A percentile compares a stretch with the other conserved stretches of the same genome.
Evolutionary conservation across 2,797 vertebrate species (phyloP).

Genomic region (Tokudaia tokunoshimensis): DNA sequence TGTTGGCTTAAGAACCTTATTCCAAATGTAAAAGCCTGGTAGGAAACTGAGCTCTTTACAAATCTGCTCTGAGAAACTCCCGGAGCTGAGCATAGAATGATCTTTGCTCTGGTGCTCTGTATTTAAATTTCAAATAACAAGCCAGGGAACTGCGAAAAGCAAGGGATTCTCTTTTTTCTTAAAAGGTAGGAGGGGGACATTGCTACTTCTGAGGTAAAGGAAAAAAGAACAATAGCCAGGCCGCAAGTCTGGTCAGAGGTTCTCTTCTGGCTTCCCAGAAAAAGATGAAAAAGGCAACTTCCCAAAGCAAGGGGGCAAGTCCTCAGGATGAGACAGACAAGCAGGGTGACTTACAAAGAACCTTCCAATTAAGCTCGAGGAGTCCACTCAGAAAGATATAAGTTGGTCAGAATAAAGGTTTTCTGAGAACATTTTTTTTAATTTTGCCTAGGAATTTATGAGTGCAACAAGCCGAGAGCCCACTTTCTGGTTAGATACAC

Average conservation of each 20-base stretch:
- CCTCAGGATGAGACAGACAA: background rate
- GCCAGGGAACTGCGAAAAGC: slow-evolving; percentile 64
- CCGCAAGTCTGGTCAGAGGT: slow-evolving; percentile 13
- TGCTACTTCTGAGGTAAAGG: slow-evolving; percentile 64
- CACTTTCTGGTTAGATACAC: slow-evolving; percentile 18
- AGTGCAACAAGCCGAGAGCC: background rate
- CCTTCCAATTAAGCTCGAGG: slow-evolving; percentile 14
- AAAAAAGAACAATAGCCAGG: slow-evolving; percentile 3
- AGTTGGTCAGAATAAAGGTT: slow-evolving; percentile 1
- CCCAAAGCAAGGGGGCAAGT: background rate
- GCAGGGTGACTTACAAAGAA: slow-evolving; percentile 29
- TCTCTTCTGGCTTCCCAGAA: slow-evolving; percentile 22
- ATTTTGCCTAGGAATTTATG: slow-evolving; percentile 15
- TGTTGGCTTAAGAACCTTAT: slow-evolving; percentile 53
- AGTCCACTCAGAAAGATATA: background rate
- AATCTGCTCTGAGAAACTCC: slow-evolving; percentile 64
- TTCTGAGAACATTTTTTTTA: slow-evolving; percentile 31
- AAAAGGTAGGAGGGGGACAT: background rate
- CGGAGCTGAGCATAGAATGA: slow-evolving; percentile 50
- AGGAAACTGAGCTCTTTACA: slow-evolving; percentile 58
- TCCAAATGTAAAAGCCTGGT: slow-evolving; percentile 69
- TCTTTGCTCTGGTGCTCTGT: slow-evolving; percentile 46
- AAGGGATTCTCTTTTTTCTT: slow-evolving; percentile 66
- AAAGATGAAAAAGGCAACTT: slow-evolving; percentile 1
- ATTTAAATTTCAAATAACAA: slow-evolving; percentile 79